Evolutionary conservation across 1,140 invertebrate genomes (phyloP), one percentile per base, ranked within the genome.

Genomic region (Ephestia elutella): DNA sequence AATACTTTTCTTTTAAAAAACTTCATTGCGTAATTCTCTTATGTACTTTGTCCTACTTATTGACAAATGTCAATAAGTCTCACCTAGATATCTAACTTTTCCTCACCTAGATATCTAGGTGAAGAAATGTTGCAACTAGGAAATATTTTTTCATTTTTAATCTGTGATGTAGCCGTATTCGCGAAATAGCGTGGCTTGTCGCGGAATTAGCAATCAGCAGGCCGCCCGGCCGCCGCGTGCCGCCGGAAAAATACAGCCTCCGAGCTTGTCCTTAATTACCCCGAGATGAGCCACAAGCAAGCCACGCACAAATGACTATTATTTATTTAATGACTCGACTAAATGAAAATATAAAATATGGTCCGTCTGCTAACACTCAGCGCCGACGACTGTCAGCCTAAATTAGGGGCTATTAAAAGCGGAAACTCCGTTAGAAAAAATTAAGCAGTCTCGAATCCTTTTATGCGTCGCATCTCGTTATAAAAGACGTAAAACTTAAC

Each of bases 151-250:
- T 50, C 21, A 53, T 20, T 81, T 80, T 76, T 73, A 63, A 71
- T 78, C 71, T 66, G 68, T 67, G 59, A 60, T 54, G 56, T 68
- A 59, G 65, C 66, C 59, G 72, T 57, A 65, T 64, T 57, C 66
- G 68, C 56, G 62, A 76, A 81, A 80, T 72, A 65, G 73, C 60
- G 66, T 73, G 73, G 74, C 80, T 83, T 83, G 82, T 80, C 73
- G 73, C 65, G 71, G 67, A 79, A 83, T 86, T 86, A 80, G 75
- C 71, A 85, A 85, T 82, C 78, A 79, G 72, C 62, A 65, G 66
- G n/a, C n/a, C n/a, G n/a, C n/a, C 51, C 65, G 68, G 58, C 68
- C 54, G 9, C 17, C 49, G 66, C 48, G 32, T 7, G 63, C 61
- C 67, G 55, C 50, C 57, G 53, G 62, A 69, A 73, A 80, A 78